Evolutionary conservation across 2,888 invertebrate genomes (phyloP), one percentile per base, ranked within the genome.

Genomic region (Pachydiplax longipennis): DNA sequence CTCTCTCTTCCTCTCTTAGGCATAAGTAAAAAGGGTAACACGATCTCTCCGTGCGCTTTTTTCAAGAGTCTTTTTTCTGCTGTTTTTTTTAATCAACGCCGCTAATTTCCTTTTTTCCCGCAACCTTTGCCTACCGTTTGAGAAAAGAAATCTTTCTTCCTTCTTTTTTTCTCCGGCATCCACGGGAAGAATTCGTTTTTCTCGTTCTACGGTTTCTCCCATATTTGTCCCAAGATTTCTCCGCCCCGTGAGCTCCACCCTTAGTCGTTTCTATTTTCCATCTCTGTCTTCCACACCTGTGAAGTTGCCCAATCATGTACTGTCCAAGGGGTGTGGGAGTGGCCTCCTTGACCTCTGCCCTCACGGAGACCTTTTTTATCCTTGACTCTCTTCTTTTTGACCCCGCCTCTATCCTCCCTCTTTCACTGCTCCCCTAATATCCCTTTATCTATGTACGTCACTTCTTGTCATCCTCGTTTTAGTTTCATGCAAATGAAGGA

Each of bases 1-100:
- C 31, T 31, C 37, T 61, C 15, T 61, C 61, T 35, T 40, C 61
- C 37, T 61, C 15, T 61, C 61, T 35, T 40, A 37, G 87, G 35
- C 87, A 73, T 25, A 31, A 61, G 65, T 58, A 87, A 87, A 87
- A 87, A 61, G 87, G 87, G 87, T 61, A 87, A 87, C 87, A n/a
- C 87, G 87, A 87, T 87, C 22, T 37, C 25, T 12, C 6, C 87
- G 58, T 18, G 61, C 65, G 22, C 61, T 87, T 73, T 73, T 73
- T 73, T 87, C 53, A 37, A 87, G 22, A 87, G 61, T 37, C n/a
- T 65, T 61, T n/a, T 73, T 10, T 10, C 31, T 12, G 25, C 31
- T 73, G 58, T 31, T 65, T 61, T n/a, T n/a, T 61, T 37, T n/a
- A 87, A 61, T 87, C 87, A 65, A 37, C 61, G n/a, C 4, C 61